Evolutionary conservation across 2,113 vertebrate genomes (phyloP).

Genomic region (Hassar affinis): DNA sequence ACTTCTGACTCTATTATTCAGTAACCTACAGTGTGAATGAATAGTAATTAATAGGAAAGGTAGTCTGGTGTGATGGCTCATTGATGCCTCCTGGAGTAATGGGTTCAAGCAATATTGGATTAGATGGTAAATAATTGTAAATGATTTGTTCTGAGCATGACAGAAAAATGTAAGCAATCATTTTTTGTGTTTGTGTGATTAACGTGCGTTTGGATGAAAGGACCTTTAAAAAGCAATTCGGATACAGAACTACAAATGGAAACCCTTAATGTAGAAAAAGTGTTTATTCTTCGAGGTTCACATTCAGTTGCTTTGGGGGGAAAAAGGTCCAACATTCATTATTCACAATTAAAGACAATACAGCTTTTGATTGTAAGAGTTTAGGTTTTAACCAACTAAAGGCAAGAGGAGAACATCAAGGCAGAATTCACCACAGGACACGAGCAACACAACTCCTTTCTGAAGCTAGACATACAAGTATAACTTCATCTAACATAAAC

Average conservation of each 20-base stretch:
- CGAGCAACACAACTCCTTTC: constrained; percentile 12
- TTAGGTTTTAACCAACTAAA: neutral
- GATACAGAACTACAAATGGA: constrained; percentile 10
- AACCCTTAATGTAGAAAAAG: constrained; percentile 31
- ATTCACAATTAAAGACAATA: constrained; percentile 36
- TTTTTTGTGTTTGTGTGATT: no score
- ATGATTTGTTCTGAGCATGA: neutral
- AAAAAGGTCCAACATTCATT: constrained; percentile 44
- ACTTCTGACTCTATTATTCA: neutral
- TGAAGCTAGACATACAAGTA: constrained; percentile 22
- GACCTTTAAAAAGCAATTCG: neutral
- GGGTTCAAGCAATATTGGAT: neutral
- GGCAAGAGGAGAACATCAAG: constrained; percentile 12
- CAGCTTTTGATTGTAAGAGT: constrained; percentile 10
- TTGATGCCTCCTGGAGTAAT: neutral
- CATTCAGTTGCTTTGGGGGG: constrained; percentile 42
- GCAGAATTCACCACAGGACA: constrained; percentile 24
- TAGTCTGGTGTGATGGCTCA: neutral
- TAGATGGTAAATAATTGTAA: neutral
- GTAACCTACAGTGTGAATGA: neutral
- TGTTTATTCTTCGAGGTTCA: constrained; percentile 45
- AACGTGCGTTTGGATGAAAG: no score
- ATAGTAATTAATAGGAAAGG: neutral
- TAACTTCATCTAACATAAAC: constrained; percentile 28
- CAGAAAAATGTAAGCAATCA: no score